A percentile compares a stretch with the other conserved stretches of the same genome.
Evolutionary conservation across 2,888 invertebrate species (phyloP).

Genomic region (Linyphia triangularis): DNA sequence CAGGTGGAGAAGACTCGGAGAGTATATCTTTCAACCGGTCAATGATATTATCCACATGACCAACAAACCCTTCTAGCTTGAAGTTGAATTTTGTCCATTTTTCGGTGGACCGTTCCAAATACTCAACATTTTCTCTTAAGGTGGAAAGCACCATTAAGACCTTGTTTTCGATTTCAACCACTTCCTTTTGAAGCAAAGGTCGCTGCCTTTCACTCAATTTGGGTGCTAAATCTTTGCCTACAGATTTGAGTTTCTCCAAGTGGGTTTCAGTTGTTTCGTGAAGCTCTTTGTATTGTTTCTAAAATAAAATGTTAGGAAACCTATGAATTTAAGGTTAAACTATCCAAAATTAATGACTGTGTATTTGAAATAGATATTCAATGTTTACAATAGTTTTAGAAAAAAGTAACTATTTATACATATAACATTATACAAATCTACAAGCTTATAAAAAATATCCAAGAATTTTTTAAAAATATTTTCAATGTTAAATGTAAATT

Average conservation of each 20-base stretch:
- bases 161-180: constrained; percentile 86
- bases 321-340: neutral
- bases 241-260: constrained; percentile 86
- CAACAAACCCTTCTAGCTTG: constrained; percentile 87
- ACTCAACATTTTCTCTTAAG: constrained; percentile 88
- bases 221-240: constrained; percentile 86
- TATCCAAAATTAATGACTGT: neutral
- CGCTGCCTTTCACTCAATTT: constrained; percentile 86
- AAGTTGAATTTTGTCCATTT: constrained; percentile 90
- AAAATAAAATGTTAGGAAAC: constrained; percentile 50
- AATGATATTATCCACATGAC: constrained; percentile 91
- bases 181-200: constrained; percentile 87
- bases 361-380: neutral
- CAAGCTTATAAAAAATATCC: too few species aligned
- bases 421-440: too few species aligned
- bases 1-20: constrained; percentile 52
- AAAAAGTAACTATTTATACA: too few species aligned
- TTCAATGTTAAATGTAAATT: too few species aligned
- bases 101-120: constrained; percentile 89
- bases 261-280: constrained; percentile 89
- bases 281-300: constrained; percentile 87
- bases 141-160: constrained; percentile 88
- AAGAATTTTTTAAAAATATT: too few species aligned
- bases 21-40: constrained; percentile 85
- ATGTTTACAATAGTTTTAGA: too few species aligned